phyloP scores from a whole-genome alignment of 2,888 invertebrate genomes.

The Calliopum simillimum region DNA sequence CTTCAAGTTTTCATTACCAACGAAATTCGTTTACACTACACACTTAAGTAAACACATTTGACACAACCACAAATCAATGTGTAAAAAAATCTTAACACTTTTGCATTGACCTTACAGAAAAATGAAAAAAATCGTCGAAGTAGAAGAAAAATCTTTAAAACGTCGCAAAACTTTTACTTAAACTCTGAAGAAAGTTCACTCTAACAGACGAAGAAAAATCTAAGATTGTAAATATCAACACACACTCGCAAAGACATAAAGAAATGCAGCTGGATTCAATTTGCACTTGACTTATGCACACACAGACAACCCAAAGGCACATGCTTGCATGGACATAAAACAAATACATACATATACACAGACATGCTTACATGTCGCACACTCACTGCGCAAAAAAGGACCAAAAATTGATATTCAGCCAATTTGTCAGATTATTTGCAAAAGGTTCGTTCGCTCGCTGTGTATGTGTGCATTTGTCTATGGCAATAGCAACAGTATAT shows the following conservation, averaged over 20 bases:
- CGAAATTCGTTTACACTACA: neutral
- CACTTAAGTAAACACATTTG: neutral
- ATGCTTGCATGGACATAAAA: too few relatives aligned
- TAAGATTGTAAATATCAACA: slow-evolving; percentile 26
- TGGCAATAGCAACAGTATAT: too few relatives aligned
- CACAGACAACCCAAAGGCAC: neutral
- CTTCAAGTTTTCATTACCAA: neutral
- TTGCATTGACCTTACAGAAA: slow-evolving; percentile 7
- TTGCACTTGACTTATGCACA: slow-evolving; percentile 15
- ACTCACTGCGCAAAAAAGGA: slow-evolving; percentile 27
- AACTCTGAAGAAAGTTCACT: slow-evolving; percentile 20
- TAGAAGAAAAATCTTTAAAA: neutral
- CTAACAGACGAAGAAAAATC: slow-evolving; percentile 19
- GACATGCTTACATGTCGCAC: neutral
- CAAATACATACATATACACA: neutral
- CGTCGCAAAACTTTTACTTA: slow-evolving; percentile 13
- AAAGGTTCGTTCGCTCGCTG: slow-evolving; percentile 12
- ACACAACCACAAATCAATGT: slow-evolving; percentile 13
- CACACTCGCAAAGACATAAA: slow-evolving; percentile 32
- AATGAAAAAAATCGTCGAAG: neutral
- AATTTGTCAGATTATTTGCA: slow-evolving; percentile 36
- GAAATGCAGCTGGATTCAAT: slow-evolving; percentile 12
- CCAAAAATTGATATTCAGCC: slow-evolving; percentile 28
- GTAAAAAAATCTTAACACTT: slow-evolving; percentile 4
- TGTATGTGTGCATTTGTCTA: too few relatives aligned